phyloP scores from a whole-genome alignment of 2,888 invertebrate species.

The Temnothorax ravouxi region DNA sequence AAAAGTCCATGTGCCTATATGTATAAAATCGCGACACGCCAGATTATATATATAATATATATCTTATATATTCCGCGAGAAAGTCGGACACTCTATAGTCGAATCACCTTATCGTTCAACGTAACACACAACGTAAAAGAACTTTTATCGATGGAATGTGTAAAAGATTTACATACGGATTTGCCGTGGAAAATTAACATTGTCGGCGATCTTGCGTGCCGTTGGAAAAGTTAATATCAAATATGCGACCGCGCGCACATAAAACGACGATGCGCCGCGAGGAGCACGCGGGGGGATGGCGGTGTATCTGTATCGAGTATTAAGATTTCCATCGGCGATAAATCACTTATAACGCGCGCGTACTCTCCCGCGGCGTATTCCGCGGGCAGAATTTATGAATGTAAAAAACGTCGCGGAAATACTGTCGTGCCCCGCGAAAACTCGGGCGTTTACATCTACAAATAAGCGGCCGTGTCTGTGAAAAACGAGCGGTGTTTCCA shows the following conservation, averaged over 20 bases:
- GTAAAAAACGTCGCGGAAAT: conserved; percentile 48
- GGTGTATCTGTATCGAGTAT: conserved; percentile 33
- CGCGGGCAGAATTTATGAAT: conserved; percentile 50
- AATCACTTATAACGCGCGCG: conserved; percentile 39
- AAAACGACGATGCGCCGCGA: conserved; percentile 6
- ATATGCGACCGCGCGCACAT: neutral
- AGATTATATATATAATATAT: neutral
- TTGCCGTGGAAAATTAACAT: conserved; percentile 28
- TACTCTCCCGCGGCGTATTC: neutral
- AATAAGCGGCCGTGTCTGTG: neutral
- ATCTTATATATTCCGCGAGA: neutral
- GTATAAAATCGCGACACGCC: conserved; percentile 10
- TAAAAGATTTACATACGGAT: neutral
- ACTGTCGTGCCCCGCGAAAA: conserved; percentile 19
- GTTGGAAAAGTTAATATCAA: conserved; percentile 8
- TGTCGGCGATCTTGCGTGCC: neutral
- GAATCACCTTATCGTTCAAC: neutral
- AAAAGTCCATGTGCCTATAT: neutral
- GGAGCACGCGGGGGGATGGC: neutral
- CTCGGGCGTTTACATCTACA: conserved; percentile 19
- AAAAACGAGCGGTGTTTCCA: conserved; percentile 44
- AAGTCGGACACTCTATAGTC: conserved; percentile 15
- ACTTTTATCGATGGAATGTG: conserved; percentile 15
- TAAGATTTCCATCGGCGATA: conserved; percentile 49
- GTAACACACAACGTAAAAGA: neutral